These are phyloP conservation scores for Nephrotoma appendiculata DNA, from an alignment of 2,888 invertebrate species.

Conservation along the genomic window DNA sequence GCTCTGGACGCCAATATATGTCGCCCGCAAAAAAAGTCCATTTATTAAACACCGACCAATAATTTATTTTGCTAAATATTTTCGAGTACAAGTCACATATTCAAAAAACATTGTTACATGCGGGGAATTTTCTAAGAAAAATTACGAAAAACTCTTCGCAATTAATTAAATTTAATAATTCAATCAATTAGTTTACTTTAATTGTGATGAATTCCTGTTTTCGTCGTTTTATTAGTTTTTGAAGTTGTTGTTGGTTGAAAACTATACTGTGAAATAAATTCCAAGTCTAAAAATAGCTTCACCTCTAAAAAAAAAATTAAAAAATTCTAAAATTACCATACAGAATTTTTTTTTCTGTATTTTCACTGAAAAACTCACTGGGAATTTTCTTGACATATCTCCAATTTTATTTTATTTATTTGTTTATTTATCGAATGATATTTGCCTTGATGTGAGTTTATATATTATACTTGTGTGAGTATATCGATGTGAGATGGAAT, in stretches of 20 bases:
- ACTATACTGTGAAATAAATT: not conserved
- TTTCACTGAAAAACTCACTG: conserved; percentile 2
- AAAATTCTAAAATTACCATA: not conserved
- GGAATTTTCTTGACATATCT: conserved; percentile 4
- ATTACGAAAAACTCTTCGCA: not conserved
- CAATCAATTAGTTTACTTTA: not conserved
- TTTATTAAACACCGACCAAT: not conserved
- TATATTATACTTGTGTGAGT: not conserved
- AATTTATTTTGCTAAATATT: not conserved
- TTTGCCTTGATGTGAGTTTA: not conserved
- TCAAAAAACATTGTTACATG: not conserved
- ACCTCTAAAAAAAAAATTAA: not conserved
- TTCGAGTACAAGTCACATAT: not conserved
- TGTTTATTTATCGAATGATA: not conserved
- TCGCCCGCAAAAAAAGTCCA: not conserved
- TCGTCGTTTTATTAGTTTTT: not conserved
- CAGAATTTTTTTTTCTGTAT: not conserved
- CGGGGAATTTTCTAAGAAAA: not conserved
- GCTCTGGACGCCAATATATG: not conserved
- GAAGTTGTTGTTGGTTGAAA: not conserved
- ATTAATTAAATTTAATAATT: not conserved
- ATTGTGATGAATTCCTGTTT: not conserved
- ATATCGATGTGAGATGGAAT: not conserved
- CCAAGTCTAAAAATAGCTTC: not conserved
- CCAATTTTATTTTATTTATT: conserved; percentile 2